Evolutionary conservation across 2,888 invertebrate genomes (phyloP).

Genomic region (Cyaniris semiargus): DNA sequence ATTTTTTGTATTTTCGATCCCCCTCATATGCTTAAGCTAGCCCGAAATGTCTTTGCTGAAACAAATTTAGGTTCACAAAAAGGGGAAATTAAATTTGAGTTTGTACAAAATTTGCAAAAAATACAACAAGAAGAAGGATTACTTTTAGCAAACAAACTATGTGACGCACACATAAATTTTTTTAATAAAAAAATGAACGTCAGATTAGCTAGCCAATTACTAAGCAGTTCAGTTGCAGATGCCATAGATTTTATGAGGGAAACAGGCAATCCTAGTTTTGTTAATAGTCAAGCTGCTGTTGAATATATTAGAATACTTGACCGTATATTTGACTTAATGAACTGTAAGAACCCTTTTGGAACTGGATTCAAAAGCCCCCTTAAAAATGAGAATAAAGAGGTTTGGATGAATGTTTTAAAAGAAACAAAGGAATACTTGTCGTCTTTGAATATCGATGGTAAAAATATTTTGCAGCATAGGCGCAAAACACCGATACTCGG

Average conservation of each 20-base stretch:
- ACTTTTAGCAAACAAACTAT: conserved; percentile 2
- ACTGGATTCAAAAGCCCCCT: background rate
- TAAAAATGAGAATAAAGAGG: background rate
- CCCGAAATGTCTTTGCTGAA: conserved; percentile 18
- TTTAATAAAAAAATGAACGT: conserved; percentile 7
- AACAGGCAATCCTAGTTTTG: background rate
- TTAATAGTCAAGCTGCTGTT: conserved; percentile 12
- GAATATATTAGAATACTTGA: conserved; percentile 25
- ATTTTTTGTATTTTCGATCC: conserved; percentile 7
- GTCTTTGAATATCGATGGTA: background rate
- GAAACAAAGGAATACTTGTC: background rate
- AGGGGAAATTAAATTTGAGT: background rate
- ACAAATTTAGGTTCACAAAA: background rate
- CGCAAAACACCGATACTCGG: conserved; percentile 17
- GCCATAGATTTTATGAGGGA: conserved; percentile 23
- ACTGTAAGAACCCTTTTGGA: background rate
- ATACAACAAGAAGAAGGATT: conserved; percentile 19
- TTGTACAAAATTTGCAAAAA: background rate
- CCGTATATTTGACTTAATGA: conserved; percentile 19
- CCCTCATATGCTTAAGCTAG: conserved; percentile 22
- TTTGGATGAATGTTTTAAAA: background rate
- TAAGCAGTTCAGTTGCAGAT: conserved; percentile 15
- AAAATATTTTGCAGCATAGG: background rate
- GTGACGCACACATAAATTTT: background rate
- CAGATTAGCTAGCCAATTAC: background rate